Percentiles rank a stretch among this genome's conserved stretches.
Conservation (phyloP, 1,140 invertebrate species). For the Drosophila burlai region DNA sequence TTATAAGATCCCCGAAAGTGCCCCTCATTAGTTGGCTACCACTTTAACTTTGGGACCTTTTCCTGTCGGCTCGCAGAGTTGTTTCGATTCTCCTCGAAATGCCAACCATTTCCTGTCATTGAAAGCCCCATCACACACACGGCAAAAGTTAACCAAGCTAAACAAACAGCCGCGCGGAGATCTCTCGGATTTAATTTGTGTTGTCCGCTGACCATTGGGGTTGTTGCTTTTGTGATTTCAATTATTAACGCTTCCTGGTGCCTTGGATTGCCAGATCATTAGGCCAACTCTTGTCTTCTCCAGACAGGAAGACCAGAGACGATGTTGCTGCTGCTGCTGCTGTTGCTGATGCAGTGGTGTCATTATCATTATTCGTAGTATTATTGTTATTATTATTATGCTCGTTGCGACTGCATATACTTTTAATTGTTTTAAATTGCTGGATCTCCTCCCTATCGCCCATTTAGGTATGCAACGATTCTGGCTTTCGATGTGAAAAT, state of each 20-base stretch:
- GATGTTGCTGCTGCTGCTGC: slow-evolving; percentile 13
- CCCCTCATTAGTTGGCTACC: slow-evolving; percentile 37
- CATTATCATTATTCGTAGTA: slow-evolving; percentile 59
- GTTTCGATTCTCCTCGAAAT: slow-evolving; percentile 64
- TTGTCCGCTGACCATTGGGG: slow-evolving; percentile 8
- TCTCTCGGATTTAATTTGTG: slow-evolving; percentile 14
- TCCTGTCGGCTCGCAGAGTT: slow-evolving; percentile 50
- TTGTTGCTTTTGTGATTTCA: slow-evolving; percentile 58
- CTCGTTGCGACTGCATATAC: slow-evolving; percentile 29
- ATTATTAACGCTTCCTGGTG: slow-evolving; percentile 77
- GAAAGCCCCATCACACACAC: slow-evolving; percentile 48
- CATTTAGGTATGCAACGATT: slow-evolving; percentile 95
- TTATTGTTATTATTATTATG: slow-evolving; percentile 62
- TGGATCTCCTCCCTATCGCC: neutral
- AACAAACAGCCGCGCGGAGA: slow-evolving; percentile 33
- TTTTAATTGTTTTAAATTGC: slow-evolving; percentile 71
- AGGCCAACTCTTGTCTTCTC: slow-evolving; percentile 34
- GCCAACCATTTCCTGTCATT: slow-evolving; percentile 76
- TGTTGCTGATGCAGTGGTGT: slow-evolving; percentile 29
- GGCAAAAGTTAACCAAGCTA: slow-evolving; percentile 60
- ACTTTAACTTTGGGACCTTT: slow-evolving; percentile 43
- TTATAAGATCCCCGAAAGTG: slow-evolving; percentile 21
- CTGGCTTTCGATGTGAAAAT: slow-evolving; percentile 99
- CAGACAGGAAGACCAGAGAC: slow-evolving; percentile 37
- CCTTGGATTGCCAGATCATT: slow-evolving; percentile 57